Base-by-base conservation (phyloP, 1,140 invertebrate species). In the Lucilia sericata region DNA sequence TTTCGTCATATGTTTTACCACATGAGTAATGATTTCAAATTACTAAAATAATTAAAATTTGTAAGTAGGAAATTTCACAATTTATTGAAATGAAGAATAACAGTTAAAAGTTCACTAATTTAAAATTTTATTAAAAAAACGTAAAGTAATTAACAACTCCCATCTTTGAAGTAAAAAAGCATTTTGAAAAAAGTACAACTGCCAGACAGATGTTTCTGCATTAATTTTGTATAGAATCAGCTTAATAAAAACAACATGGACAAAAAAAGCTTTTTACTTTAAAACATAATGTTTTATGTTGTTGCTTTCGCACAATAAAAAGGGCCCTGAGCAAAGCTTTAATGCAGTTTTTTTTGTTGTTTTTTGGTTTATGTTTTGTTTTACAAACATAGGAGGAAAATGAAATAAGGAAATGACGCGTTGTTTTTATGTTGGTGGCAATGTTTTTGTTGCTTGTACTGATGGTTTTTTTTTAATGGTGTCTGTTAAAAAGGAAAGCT, bases 341-440 rank as follows among this genome's bases (percentile, higher is more conserved):
- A 70, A 10, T 70, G 65, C 65, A 70, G 12, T 70, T 70, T 60
- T 42, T 42, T 42, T 42, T 42, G 42, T 10, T 42, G 42, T 42
- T 3, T 42, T 7, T 42, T 55, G 51, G 0, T 55, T 55, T 55
- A 12, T 55, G 9, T 55, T 55, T 55, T 5, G 5, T 10, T 8
- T 42, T 7, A 8, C 0, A 55, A 55, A 55, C 5, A 42, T 42
- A 8, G 25, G 10, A 42, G 42, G 51, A 17, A 55, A 7, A 5
- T 2, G 19, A 21, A 70, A 70, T n/a, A 70, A 70, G 65, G n/a
- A 70, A 70, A 70, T 70, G 65, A 70, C 21, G 65, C 65, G 55
- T 70, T 70, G 10, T 70, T 70, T 60, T 60, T 30, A 30, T 30
- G 25, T 30, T 60, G n/a, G 14, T 60, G 55, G 55, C 55, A 3